Evolutionary conservation across 2,888 invertebrate species (phyloP).

Genomic region (Eueremaeus valkanovi): DNA sequence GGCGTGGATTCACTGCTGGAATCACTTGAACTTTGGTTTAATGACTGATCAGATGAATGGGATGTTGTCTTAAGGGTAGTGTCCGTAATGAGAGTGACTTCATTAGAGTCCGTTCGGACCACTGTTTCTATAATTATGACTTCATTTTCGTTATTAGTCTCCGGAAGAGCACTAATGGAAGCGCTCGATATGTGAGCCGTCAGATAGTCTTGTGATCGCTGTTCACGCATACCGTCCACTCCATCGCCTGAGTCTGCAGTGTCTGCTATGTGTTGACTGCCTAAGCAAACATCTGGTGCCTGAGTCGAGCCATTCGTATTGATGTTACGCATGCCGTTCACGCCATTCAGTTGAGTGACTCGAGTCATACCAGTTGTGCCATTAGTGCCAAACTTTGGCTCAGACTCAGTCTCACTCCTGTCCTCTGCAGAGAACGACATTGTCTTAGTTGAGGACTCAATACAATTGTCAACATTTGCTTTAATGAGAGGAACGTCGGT

Average conservation of each 20-base stretch:
- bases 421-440: too few relatives aligned
- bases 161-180: background rate
- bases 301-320: background rate
- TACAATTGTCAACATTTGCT: slow-evolving; percentile 13
- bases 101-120: background rate
- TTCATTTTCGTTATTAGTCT: slow-evolving; percentile 10
- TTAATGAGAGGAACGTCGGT: background rate
- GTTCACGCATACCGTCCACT: slow-evolving; percentile 11
- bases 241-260: background rate
- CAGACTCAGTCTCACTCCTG: background rate
- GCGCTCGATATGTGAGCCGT: too few relatives aligned
- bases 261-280: slow-evolving; percentile 1
- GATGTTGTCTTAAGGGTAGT: background rate
- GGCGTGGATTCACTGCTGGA: background rate
- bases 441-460: background rate
- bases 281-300: slow-evolving; percentile 7
- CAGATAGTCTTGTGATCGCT: background rate
- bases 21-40: background rate
- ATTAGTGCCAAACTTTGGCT: background rate
- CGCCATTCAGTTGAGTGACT: background rate
- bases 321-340: slow-evolving; percentile 14
- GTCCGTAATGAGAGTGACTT: slow-evolving; percentile 7
- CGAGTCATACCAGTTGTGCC: slow-evolving; percentile 10
- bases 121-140: slow-evolving; percentile 12
- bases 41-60: background rate